Base-by-base conservation (phyloP, 2,113 vertebrate species). In the Serinus canaria region DNA sequence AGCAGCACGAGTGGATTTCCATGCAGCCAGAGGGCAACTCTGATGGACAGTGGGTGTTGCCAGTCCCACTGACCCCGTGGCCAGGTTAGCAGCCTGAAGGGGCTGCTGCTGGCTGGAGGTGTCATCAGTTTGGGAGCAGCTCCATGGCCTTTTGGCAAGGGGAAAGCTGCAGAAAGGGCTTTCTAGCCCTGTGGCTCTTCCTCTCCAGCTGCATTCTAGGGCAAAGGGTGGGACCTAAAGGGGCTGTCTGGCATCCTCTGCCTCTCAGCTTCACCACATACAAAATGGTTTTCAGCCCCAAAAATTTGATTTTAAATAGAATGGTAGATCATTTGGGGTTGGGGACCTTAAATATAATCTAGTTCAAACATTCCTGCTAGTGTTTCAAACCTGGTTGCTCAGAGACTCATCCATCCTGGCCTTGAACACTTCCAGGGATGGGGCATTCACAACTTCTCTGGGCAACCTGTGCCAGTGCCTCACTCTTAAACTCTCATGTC, bases 1-100 rank as follows among this genome's bases (percentile, higher is more conserved):
- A 27, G 18, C 13, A 15, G 46, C 17, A 31, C 3, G 0, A 4
- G 53, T 22, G 43, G 56, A 19, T 70, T 83, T 33, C 23, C 0
- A 0, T 30, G 39, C 44, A 58, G 22, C 37, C 56, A 12, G 25
- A 62, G 14, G 20, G 25, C 8, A 15, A 52, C 82, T 72, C 23
- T 25, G n/a, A 10, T 7, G 1, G 27, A 1, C 0, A 41, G 47
- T 3, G 4, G 4, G 7, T 19, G 1, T 17, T 33, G 33, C 46
- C 37, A 30, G 19, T 19, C 23, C 44, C 27, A 4, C 50, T 16
- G 37, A 62, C 17, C 28, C 68, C 9, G 20, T 3, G 11, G 25
- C 24, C 67, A 39, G 13, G 7, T 11, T 24, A n/a, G 23, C 21
- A 15, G 44, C 24, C 44, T 13, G 11, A 66, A 7, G 27, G 31